Percentiles rank a stretch among this genome's conserved stretches.
Evolutionary conservation across 2,113 vertebrate species (phyloP).

Genomic region (Azemiops feae): DNA sequence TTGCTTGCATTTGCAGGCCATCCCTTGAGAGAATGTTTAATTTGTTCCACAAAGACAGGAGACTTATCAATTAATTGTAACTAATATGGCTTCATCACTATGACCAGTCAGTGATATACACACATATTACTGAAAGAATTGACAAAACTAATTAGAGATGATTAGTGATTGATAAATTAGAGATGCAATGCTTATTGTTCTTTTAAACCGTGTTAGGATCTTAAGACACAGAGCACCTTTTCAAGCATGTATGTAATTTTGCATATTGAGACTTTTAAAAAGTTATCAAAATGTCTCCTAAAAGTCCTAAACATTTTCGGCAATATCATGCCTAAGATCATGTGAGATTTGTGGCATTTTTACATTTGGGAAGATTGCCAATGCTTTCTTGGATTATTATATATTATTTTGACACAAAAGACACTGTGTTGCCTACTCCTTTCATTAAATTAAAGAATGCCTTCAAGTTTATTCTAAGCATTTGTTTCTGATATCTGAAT

Average conservation of each 20-base stretch:
- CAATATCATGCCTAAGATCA: background rate
- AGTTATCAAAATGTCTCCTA: background rate
- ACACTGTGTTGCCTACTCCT: background rate
- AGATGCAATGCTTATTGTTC: background rate
- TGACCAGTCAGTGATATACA: background rate
- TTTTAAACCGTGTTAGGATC: too few relatives aligned
- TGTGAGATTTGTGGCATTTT: background rate
- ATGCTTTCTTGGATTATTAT: background rate
- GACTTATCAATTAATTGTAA: background rate
- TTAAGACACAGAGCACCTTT: background rate
- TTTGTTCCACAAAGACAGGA: slow-evolving; percentile 7
- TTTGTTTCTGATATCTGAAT: background rate
- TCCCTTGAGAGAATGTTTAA: slow-evolving; percentile 56
- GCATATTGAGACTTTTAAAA: background rate
- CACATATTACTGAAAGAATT: background rate
- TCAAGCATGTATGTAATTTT: background rate
- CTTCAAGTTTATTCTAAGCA: background rate
- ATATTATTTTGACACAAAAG: background rate
- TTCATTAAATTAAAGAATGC: background rate
- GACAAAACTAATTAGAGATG: background rate
- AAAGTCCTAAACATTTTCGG: background rate
- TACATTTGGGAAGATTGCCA: background rate
- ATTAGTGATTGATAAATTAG: background rate
- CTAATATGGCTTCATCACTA: background rate
- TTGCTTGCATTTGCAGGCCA: slow-evolving; percentile 57